phyloP scores from a whole-genome alignment of 2,113 vertebrate species.

The Xiphorhynchus elegans region DNA sequence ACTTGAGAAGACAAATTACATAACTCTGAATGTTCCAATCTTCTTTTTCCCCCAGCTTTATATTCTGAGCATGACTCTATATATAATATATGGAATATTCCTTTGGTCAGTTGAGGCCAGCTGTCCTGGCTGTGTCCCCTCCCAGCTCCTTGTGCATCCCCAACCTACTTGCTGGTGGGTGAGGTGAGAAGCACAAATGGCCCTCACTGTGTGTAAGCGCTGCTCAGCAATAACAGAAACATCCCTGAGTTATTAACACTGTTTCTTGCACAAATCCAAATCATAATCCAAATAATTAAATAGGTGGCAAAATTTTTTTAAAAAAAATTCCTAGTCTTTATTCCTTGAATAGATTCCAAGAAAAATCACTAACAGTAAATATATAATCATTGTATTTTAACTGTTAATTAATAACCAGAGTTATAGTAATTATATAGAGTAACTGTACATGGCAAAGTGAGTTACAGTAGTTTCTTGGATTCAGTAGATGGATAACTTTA shows the following conservation, averaged over 20 bases:
- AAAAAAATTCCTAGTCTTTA: neutral
- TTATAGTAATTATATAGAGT: neutral
- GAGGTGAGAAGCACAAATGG: neutral
- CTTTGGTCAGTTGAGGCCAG: neutral
- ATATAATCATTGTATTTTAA: neutral
- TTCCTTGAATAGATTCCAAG: neutral
- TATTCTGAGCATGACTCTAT: neutral
- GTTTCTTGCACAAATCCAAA: neutral
- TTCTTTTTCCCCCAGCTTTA: neutral
- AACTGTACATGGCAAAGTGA: neutral
- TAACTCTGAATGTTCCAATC: neutral
- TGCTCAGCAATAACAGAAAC: neutral
- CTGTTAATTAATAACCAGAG: neutral
- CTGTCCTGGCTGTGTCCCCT: neutral
- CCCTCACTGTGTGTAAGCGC: neutral
- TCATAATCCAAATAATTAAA: neutral
- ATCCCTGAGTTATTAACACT: neutral
- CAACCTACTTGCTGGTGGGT: fast-evolving
- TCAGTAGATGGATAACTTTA: neutral
- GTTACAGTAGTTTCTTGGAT: neutral
- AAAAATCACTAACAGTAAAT: neutral
- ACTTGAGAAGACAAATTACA: neutral
- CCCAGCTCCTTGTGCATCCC: no score
- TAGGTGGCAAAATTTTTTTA: no score
- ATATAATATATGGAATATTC: neutral